Percentiles rank a stretch among this genome's conserved stretches.
Conservation (phyloP, 2,888 invertebrate species). For the Ryuthela nishihirai region DNA sequence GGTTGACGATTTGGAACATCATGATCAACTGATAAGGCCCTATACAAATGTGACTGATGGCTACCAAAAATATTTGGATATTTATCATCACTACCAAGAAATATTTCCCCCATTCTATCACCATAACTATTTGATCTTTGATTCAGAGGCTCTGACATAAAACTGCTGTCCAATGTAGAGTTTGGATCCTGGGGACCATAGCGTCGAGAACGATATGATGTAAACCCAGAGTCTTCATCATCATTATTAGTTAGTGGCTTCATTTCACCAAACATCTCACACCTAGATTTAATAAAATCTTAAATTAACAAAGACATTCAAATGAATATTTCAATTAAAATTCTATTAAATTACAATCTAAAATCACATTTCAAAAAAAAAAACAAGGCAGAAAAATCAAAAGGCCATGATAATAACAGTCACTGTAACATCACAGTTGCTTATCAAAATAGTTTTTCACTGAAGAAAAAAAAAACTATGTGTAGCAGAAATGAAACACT, state of each 20-base stretch:
- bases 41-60: constrained; percentile 6
- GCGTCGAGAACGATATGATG: constrained; percentile 42
- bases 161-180: constrained; percentile 31
- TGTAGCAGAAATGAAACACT: too few relatives aligned
- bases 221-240: constrained; percentile 44
- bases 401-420: too few relatives aligned
- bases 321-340: neutral
- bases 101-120: constrained; percentile 34
- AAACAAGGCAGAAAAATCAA: too few relatives aligned
- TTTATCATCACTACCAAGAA: constrained; percentile 41
- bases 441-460: too few relatives aligned
- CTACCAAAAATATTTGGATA: constrained; percentile 40
- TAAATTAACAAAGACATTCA: neutral
- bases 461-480: too few relatives aligned
- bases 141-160: constrained; percentile 23
- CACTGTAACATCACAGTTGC: too few relatives aligned
- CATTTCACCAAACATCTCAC: constrained; percentile 15
- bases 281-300: constrained; percentile 6
- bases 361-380: neutral
- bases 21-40: neutral
- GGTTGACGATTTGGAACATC: constrained; percentile 57
- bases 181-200: constrained; percentile 35
- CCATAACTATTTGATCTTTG: constrained; percentile 30
- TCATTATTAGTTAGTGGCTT: constrained; percentile 29
- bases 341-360: neutral